Percentiles rank a stretch among this genome's conserved stretches.
These are phyloP conservation scores for Poeciliopsis gracilis DNA, from an alignment of 2,797 vertebrate genomes.

Conservation along the genomic window DNA sequence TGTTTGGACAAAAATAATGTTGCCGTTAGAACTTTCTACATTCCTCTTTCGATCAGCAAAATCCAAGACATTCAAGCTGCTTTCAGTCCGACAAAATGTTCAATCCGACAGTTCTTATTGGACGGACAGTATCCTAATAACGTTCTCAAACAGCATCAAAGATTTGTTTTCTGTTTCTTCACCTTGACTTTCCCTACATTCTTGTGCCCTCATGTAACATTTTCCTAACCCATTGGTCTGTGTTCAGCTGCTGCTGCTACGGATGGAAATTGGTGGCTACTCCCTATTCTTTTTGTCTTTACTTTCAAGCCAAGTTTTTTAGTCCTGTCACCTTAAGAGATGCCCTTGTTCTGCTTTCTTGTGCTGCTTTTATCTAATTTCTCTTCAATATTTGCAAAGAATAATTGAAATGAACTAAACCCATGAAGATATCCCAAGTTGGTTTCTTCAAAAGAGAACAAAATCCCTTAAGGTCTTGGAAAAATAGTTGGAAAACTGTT, in stretches of 20 bases:
- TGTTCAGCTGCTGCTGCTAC: constrained; percentile 48
- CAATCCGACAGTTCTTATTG: background rate
- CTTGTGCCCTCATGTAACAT: constrained; percentile 43
- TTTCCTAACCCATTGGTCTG: constrained; percentile 42
- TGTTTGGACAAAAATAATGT: background rate
- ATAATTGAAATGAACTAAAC: background rate
- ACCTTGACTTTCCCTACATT: constrained; percentile 31
- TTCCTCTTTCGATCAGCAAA: background rate
- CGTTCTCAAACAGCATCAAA: constrained; percentile 31
- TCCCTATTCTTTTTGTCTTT: constrained; percentile 31
- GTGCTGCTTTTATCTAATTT: constrained; percentile 5
- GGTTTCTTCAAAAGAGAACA: background rate
- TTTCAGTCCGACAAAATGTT: constrained; percentile 13
- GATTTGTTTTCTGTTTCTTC: constrained; percentile 35
- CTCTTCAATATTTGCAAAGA: background rate
- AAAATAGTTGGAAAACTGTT: background rate
- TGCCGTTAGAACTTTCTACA: background rate
- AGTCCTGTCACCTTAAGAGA: constrained; percentile 19
- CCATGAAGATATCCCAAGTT: background rate
- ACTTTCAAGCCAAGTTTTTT: constrained; percentile 25
- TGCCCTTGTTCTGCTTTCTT: constrained; percentile 29
- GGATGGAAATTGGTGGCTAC: constrained; percentile 32
- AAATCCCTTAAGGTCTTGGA: too few species aligned
- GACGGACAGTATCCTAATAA: constrained; percentile 16
- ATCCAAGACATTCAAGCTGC: constrained; percentile 1